Evolutionary conservation across 2,797 vertebrate genomes (phyloP).

Genomic region (Morus bassanus): DNA sequence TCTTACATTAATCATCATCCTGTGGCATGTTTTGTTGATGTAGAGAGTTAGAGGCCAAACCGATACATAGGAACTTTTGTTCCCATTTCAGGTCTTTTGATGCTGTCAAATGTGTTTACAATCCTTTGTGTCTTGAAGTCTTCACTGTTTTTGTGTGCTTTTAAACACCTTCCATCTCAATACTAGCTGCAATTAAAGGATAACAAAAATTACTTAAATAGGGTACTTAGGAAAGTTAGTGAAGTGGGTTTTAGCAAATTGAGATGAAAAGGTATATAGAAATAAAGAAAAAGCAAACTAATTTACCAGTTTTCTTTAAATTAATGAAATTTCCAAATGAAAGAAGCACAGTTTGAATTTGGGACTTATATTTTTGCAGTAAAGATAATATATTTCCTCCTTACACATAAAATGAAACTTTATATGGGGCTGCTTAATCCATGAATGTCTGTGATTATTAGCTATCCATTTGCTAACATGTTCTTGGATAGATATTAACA

Average conservation of each 20-base stretch:
- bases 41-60: background rate
- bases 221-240: background rate
- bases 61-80: background rate
- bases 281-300: background rate
- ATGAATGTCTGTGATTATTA: background rate
- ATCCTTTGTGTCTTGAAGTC: background rate
- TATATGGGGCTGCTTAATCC: background rate
- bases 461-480: background rate
- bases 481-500: background rate
- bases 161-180: background rate
- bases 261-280: background rate
- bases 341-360: background rate
- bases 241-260: background rate
- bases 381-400: background rate
- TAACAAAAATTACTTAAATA: background rate
- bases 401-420: background rate
- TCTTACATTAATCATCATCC: background rate
- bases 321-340: background rate
- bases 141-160: background rate
- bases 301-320: background rate
- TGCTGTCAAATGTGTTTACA: background rate
- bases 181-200: background rate
- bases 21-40: background rate
- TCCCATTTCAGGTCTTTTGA: background rate
- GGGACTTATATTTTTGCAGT: background rate